Percentiles rank a stretch among this genome's conserved stretches.
phyloP scores from a whole-genome alignment of 2,888 invertebrate genomes.

The Apocheima hispidaria region DNA sequence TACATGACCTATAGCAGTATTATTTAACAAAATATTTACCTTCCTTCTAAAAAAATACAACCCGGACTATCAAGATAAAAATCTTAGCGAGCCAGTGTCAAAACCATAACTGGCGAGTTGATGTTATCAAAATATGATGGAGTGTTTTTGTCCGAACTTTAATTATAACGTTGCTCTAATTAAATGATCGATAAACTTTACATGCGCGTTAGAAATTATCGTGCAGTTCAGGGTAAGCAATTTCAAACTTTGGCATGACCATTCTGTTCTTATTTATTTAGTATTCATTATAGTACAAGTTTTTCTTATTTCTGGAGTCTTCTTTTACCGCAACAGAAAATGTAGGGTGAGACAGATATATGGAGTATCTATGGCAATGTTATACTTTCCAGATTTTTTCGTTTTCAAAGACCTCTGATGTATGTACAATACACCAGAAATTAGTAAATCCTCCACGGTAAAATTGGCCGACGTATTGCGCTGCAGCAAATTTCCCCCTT shows the following conservation, averaged over 20 bases:
- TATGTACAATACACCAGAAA: no score
- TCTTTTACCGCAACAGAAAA: no score
- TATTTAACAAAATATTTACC: conserved; percentile 31
- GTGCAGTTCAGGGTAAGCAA: not conserved
- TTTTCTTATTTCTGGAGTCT: no score
- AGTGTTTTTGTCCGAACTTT: conserved; percentile 39
- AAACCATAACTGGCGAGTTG: conserved; percentile 34
- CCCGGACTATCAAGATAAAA: conserved; percentile 30
- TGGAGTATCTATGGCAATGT: no score
- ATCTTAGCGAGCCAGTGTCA: conserved; percentile 35
- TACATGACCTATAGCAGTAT: conserved; percentile 16
- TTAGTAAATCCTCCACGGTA: no score
- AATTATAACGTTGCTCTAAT: conserved; percentile 37
- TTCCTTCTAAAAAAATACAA: conserved; percentile 30
- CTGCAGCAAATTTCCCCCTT: no score
- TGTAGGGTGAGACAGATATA: no score
- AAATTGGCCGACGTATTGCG: no score
- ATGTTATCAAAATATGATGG: conserved; percentile 37
- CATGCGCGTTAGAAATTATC: conserved; percentile 13
- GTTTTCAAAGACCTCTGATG: no score
- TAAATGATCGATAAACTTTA: conserved; percentile 30
- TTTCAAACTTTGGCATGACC: not conserved
- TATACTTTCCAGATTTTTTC: no score
- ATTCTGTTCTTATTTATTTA: no score
- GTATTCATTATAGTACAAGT: no score